These are phyloP conservation scores for Mycteria americana DNA, from an alignment of 2,797 vertebrate species.

Conservation along the genomic window DNA sequence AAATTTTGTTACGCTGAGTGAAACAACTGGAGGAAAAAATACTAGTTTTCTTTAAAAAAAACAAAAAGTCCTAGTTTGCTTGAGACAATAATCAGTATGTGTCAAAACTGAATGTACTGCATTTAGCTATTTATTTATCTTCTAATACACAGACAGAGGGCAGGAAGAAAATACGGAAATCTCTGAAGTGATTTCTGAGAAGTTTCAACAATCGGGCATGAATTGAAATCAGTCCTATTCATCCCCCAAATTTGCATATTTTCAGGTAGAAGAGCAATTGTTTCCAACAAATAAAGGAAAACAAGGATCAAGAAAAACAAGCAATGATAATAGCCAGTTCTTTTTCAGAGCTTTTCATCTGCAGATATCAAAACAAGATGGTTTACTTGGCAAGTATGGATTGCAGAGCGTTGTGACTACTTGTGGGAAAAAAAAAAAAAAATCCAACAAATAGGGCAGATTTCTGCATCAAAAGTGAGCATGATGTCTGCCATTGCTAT, in stretches of 20 bases:
- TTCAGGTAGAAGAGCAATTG: background rate
- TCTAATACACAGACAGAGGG: background rate
- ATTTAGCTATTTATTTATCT: background rate
- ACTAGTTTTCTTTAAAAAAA: background rate
- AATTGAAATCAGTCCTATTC: background rate
- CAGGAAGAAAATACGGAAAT: background rate
- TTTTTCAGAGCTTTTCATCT: background rate
- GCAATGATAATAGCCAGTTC: background rate
- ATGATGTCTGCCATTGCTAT: background rate
- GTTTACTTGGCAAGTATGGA: background rate
- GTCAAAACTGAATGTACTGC: background rate
- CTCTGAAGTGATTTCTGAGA: background rate
- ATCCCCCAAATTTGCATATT: background rate
- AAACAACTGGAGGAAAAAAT: background rate
- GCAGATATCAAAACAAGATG: background rate
- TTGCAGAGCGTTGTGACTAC: background rate
- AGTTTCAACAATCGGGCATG: background rate
- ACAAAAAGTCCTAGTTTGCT: background rate
- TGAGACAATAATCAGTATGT: background rate
- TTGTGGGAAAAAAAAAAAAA: background rate
- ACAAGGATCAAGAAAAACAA: background rate
- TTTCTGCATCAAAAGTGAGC: background rate
- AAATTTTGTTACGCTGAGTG: background rate
- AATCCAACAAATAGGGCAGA: background rate
- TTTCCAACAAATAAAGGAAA: conserved; percentile 1